Evolutionary conservation across 2,797 vertebrate species (phyloP), one percentile per base, ranked within the genome.

Genomic region (Borostomias antarcticus): DNA sequence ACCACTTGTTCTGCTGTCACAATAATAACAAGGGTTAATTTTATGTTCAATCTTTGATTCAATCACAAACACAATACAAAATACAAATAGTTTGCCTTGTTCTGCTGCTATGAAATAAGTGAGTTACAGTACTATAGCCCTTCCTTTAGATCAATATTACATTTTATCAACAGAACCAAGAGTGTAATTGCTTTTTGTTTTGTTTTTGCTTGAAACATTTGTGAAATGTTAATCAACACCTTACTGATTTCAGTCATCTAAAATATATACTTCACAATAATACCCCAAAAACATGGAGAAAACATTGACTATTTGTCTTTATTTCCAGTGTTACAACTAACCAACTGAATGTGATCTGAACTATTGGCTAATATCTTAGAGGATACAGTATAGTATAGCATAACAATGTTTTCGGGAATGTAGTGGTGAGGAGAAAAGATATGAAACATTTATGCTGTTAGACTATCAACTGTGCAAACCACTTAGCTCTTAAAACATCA

Each of bases 11-110:
- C 78, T 79, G 69, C 64, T 74, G 76, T 83, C 72, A 81, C 37
- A 78, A 74, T 82, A 76, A 68, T 81, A 83, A 71, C 23, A 28
- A 66, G 70, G 72, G 76, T 81, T 73, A 76, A 85, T 83, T 83
- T 81, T 79, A 74, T 62, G 68, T 82, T 76, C 66, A 73, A 72
- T 80, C 59, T 82, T 77, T 81, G 65, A 84, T 70, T 81, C 64
- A 67, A 73, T 74, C 68, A 57, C n/a, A 71, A 68, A 64, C 72
- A 67, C 71, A 75, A 81, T 75, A 80, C 72, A 82, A 74, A 10
- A 72, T 76, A 19, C n/a, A n/a, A n/a, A n/a, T n/a, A 81, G 56
- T 82, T 75, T 69, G 76, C 75, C 69, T 81, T 74, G 60, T 75
- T 60, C 50, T 9, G 59, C 51, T 17, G 66, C n/a, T n/a, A n/a